A percentile compares a stretch with the other conserved stretches of the same genome.
Conservation (phyloP, 2,888 invertebrate species). For the Encarsia formosa region DNA sequence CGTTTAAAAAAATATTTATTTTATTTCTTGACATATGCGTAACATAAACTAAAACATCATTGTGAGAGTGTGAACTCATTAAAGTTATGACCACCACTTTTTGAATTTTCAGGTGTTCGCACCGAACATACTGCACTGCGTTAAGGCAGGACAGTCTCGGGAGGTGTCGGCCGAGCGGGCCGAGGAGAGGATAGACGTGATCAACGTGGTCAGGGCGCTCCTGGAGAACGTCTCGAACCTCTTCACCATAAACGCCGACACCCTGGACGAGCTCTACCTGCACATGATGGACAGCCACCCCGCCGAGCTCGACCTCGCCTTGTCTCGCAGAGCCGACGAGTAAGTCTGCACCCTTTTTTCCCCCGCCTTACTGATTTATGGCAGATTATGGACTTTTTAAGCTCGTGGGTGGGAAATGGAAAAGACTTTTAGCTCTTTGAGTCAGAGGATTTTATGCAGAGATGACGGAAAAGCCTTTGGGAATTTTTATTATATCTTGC, state of each 20-base stretch:
- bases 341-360: slow-evolving; percentile 35
- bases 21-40: too few relatives aligned
- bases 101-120: slow-evolving; percentile 73
- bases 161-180: slow-evolving; percentile 65
- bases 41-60: too few relatives aligned
- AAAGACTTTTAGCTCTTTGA: too few relatives aligned
- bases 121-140: slow-evolving; percentile 84
- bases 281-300: slow-evolving; percentile 83
- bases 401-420: too few relatives aligned
- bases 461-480: too few relatives aligned
- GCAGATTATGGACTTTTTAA: too few relatives aligned
- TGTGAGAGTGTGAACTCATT: too few relatives aligned
- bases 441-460: too few relatives aligned
- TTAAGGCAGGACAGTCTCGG: slow-evolving; percentile 58
- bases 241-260: slow-evolving; percentile 72
- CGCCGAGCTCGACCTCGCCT: slow-evolving; percentile 65
- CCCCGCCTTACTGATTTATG: too few relatives aligned
- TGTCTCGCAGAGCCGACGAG: slow-evolving; percentile 50
- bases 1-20: too few relatives aligned
- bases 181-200: slow-evolving; percentile 81
- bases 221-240: slow-evolving; percentile 71
- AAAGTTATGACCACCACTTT: too few relatives aligned
- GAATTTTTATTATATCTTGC: too few relatives aligned
- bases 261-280: slow-evolving; percentile 81
- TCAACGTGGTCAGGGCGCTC: slow-evolving; percentile 79